phyloP scores from a whole-genome alignment of 2,797 vertebrate genomes.

The Anolis apletophallus region DNA sequence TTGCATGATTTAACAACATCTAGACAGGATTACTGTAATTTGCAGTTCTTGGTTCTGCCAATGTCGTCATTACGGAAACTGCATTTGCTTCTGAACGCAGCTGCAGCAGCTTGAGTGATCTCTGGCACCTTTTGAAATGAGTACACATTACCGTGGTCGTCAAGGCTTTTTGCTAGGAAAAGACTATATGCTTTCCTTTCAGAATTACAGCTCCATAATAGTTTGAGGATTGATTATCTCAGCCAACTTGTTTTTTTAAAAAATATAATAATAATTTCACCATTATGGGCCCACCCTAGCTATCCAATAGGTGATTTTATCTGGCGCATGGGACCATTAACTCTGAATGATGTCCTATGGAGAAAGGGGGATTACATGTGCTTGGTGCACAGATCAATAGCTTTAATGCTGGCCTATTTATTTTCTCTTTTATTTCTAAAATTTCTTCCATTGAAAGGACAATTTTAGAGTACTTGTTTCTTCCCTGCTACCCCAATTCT shows the following conservation, averaged over 20 bases:
- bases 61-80: background rate
- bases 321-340: slow-evolving; percentile 38
- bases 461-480: background rate
- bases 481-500: background rate
- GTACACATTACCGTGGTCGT: accelerated
- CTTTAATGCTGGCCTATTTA: slow-evolving; percentile 19
- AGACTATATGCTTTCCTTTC: background rate
- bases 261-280: slow-evolving; percentile 10
- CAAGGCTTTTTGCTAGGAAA: background rate
- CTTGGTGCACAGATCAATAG: slow-evolving; percentile 28
- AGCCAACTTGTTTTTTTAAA: background rate
- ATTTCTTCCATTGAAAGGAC: slow-evolving; percentile 14
- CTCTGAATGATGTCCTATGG: slow-evolving; percentile 15
- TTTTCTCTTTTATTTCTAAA: slow-evolving; percentile 21
- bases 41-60: background rate
- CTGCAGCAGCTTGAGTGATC: slow-evolving; percentile 34
- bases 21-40: background rate
- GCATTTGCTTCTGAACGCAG: accelerated
- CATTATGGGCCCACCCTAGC: slow-evolving; percentile 15
- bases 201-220: background rate
- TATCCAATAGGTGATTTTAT: background rate
- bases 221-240: background rate
- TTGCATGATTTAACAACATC: background rate
- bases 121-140: slow-evolving; percentile 32
- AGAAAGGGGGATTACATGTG: slow-evolving; percentile 8